Conservation (phyloP, 2,797 vertebrate genomes). For the Pelochelys cantorii region DNA sequence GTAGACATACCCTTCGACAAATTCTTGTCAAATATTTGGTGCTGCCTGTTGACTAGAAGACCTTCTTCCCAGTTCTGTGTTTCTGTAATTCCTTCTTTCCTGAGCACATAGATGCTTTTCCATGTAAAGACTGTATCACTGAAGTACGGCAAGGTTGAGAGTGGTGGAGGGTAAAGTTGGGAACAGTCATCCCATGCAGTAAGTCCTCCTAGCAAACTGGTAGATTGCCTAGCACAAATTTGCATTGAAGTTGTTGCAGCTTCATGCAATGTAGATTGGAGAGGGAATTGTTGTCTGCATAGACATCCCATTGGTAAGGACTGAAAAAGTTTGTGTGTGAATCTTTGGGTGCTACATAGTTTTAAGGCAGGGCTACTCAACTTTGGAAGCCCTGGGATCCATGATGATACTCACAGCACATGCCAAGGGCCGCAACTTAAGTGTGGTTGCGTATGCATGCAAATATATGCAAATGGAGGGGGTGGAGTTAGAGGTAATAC, state of each 20-base stretch:
- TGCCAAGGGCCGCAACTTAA: no score
- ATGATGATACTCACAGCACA: no score
- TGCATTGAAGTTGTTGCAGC: neutral
- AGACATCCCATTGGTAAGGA: neutral
- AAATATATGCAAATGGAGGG: no score
- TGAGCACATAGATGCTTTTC: rapidly evolving
- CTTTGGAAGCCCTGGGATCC: no score
- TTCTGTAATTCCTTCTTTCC: neutral
- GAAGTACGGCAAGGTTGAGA: neutral
- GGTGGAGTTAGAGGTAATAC: neutral
- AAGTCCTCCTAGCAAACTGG: neutral
- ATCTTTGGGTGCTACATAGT: neutral
- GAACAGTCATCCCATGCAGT: rapidly evolving
- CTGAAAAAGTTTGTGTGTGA: neutral
- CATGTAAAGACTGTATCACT: rapidly evolving
- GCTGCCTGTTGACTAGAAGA: neutral
- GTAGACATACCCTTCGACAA: no score
- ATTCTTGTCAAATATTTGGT: neutral
- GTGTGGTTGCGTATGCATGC: no score
- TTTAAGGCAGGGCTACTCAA: neutral
- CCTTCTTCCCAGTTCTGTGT: rapidly evolving
- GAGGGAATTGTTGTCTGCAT: neutral
- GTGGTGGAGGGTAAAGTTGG: neutral
- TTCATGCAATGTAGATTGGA: neutral
- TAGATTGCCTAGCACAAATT: neutral